A percentile compares a stretch with the other conserved stretches of the same genome.
Conservation (phyloP, 53 echinoderm and acorn worm species). For the Arbacia lixula region DNA sequence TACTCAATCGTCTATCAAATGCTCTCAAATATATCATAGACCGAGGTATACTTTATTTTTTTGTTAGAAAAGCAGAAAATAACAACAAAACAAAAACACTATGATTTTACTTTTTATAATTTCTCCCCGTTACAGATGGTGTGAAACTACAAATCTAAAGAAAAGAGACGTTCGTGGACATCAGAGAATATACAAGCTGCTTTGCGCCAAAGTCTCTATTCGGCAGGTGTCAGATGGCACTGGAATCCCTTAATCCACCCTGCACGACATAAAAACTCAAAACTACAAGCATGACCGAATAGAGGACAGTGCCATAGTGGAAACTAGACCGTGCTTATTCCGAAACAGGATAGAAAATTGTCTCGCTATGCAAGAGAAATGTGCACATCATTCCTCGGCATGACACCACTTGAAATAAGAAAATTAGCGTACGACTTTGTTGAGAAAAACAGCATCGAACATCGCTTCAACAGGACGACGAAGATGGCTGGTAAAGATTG, state of each 20-base stretch:
- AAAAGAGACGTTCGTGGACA: not conserved
- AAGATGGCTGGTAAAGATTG: slow-evolving; percentile 36
- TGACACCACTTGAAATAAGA: not conserved
- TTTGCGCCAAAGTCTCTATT: not conserved
- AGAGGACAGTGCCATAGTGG: not conserved
- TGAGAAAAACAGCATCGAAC: slow-evolving; percentile 18
- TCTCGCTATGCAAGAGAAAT: not conserved
- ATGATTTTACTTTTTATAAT: not conserved
- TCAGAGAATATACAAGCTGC: not conserved
- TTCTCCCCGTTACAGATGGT: not conserved
- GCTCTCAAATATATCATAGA: not conserved
- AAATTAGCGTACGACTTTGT: slow-evolving; percentile 22
- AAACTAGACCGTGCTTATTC: not conserved
- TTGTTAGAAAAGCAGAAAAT: not conserved
- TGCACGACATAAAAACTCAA: not conserved
- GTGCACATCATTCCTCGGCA: not conserved
- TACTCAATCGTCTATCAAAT: not conserved
- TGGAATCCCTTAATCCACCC: not conserved
- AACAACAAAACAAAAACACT: not conserved
- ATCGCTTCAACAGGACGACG: slow-evolving; percentile 7
- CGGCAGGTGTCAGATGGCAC: not conserved
- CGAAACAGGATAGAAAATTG: not conserved
- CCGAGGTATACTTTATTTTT: not conserved
- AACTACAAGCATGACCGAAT: not conserved
- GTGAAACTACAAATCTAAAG: not conserved